phyloP scores from a whole-genome alignment of 2,797 vertebrate species.

The Harpagifer antarcticus region DNA sequence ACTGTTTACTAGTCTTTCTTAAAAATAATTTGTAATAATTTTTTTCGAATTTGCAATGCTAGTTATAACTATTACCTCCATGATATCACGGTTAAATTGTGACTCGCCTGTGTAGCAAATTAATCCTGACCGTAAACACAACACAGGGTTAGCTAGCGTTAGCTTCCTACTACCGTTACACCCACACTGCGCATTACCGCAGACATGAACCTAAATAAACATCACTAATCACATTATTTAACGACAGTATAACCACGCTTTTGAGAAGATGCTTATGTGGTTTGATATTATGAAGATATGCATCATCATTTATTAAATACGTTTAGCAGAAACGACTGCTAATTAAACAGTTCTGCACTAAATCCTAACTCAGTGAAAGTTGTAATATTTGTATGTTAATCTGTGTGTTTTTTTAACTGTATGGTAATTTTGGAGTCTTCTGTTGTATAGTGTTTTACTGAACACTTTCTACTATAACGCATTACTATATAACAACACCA shows the following conservation, averaged over 20 bases:
- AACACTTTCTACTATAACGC: too few relatives aligned
- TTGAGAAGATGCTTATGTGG: background rate
- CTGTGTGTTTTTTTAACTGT: background rate
- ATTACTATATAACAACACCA: background rate
- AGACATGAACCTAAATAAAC: background rate
- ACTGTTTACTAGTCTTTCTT: background rate
- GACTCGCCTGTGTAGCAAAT: background rate
- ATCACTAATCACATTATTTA: background rate
- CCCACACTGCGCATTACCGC: background rate
- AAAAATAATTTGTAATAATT: rapidly evolving
- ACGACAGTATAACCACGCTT: background rate
- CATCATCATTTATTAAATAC: background rate
- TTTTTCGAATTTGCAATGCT: rapidly evolving
- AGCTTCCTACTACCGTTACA: background rate
- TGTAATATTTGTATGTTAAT: background rate
- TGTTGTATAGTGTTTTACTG: background rate
- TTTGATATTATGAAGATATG: background rate
- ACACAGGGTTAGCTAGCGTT: background rate
- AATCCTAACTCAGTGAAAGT: background rate
- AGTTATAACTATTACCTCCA: background rate
- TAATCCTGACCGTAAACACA: slow-evolving; percentile 24
- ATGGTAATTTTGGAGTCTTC: background rate
- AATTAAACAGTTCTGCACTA: background rate
- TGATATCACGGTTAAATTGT: background rate
- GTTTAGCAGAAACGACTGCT: background rate